Evolutionary conservation across 2,797 vertebrate species (phyloP).

Genomic region (Vipera latastei): DNA sequence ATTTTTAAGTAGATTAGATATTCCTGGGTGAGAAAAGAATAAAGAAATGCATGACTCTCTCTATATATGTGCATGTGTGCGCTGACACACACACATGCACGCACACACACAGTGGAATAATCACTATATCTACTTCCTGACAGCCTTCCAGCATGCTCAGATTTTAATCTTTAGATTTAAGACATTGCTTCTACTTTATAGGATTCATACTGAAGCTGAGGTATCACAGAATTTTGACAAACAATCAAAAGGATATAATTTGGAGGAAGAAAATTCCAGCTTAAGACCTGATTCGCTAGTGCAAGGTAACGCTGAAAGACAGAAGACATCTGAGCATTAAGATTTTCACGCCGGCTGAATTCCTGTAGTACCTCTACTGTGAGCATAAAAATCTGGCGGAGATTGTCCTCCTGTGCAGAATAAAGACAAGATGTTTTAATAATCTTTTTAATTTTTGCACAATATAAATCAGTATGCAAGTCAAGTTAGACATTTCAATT

Average conservation of each 20-base stretch:
- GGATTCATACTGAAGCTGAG: neutral
- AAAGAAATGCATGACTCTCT: neutral
- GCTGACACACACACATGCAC: neutral
- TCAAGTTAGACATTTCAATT: neutral
- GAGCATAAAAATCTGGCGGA: slow-evolving; percentile 93
- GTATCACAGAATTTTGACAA: slow-evolving; percentile 19
- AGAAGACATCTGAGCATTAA: slow-evolving; percentile 95
- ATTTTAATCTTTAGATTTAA: neutral
- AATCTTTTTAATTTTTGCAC: neutral
- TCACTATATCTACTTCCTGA: neutral
- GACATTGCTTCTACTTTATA: neutral
- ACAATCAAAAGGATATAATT: slow-evolving; percentile 92
- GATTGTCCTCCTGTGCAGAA: slow-evolving; percentile 83
- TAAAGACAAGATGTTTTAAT: slow-evolving; percentile 21
- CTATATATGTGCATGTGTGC: too few species aligned
- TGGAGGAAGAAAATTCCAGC: slow-evolving; percentile 99
- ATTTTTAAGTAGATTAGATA: neutral
- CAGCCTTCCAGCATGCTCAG: neutral
- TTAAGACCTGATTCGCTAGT: slow-evolving; percentile 93
- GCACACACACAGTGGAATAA: neutral
- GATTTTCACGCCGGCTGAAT: slow-evolving; percentile 92
- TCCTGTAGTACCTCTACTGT: slow-evolving; percentile 97
- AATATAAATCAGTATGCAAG: slow-evolving; percentile 9
- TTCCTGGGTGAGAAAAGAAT: neutral
- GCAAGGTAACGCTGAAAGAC: slow-evolving; percentile 94